These are phyloP conservation scores for Penaeus monodon DNA, from an alignment of 2,888 invertebrate genomes.

Conservation along the genomic window DNA sequence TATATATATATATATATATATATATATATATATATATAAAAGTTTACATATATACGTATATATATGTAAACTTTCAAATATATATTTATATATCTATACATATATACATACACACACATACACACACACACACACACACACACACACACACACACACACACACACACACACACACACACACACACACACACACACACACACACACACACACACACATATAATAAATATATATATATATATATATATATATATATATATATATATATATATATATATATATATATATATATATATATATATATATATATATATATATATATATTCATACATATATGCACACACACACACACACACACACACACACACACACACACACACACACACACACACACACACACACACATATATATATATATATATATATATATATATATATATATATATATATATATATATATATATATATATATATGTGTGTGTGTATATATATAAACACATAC, in stretches of 20 bases:
- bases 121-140: not conserved
- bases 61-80: too few species aligned
- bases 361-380: not conserved
- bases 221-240: not conserved
- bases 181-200: not conserved
- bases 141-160: not conserved
- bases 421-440: not conserved
- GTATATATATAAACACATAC: not conserved
- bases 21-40: too few species aligned
- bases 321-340: not conserved
- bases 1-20: too few species aligned
- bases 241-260: too few species aligned
- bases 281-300: not conserved
- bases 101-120: not conserved
- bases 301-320: not conserved
- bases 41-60: not conserved
- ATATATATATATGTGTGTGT: too few species aligned
- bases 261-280: not conserved
- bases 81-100: too few species aligned
- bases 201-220: not conserved
- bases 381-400: not conserved
- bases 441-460: not conserved
- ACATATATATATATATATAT: slow-evolving; percentile 3
- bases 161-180: not conserved
- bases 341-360: not conserved